Conservation (phyloP, 2,113 vertebrate species). For the Cyprinodon tularosa region DNA sequence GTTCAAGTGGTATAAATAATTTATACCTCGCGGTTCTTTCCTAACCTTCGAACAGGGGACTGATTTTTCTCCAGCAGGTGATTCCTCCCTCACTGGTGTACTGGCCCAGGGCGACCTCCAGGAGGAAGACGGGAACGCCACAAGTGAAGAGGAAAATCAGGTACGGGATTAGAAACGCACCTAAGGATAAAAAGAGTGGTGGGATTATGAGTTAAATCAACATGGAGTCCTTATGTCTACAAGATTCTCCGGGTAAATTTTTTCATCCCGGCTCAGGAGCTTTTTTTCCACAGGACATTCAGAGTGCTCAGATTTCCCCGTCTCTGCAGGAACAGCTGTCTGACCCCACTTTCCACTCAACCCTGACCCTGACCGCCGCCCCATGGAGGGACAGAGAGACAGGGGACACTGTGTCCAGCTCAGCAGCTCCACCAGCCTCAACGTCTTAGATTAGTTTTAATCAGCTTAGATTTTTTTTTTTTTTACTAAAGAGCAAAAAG, state of each 20-base stretch:
- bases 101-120: conserved; percentile 92
- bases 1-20: no score
- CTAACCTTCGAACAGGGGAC: conserved; percentile 92
- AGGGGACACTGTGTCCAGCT: conserved; percentile 23
- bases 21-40: background rate
- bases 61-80: conserved; percentile 92
- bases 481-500: background rate
- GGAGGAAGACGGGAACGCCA: conserved; percentile 89
- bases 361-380: conserved; percentile 50
- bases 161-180: conserved; percentile 96
- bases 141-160: conserved; percentile 95
- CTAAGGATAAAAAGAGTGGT: conserved; percentile 60
- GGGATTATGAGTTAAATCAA: background rate
- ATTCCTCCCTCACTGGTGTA: conserved; percentile 91
- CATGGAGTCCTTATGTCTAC: background rate
- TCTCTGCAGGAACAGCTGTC: conserved; percentile 69
- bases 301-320: conserved; percentile 49
- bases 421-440: conserved; percentile 53
- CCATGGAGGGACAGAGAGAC: conserved; percentile 27
- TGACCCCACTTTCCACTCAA: conserved; percentile 56
- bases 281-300: conserved; percentile 28
- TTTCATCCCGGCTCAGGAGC: background rate
- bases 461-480: background rate
- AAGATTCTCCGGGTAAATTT: background rate
- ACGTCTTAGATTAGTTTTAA: background rate